Evolutionary conservation across 2,113 vertebrate species (phyloP).

Genomic region (Mastomys natalensis): DNA sequence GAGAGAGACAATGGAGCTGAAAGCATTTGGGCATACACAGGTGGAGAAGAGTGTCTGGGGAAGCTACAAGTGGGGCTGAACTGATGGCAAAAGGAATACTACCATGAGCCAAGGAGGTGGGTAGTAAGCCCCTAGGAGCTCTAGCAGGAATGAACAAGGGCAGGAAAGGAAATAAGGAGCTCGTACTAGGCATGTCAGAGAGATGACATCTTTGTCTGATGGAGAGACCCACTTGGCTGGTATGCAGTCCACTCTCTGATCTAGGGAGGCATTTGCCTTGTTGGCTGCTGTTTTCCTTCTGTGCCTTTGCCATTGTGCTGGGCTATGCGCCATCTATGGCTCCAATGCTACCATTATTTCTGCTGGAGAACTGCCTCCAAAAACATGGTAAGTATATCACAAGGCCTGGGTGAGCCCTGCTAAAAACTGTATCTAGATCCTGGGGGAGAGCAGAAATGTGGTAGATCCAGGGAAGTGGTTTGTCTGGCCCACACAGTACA

Average conservation of each 20-base stretch:
- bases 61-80: background rate
- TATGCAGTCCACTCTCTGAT: background rate
- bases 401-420: accelerated
- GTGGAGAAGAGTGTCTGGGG: background rate
- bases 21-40: background rate
- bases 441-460: background rate
- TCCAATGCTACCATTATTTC: background rate
- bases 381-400: background rate
- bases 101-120: background rate
- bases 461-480: background rate
- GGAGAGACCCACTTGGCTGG: background rate
- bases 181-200: background rate
- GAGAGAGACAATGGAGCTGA: accelerated
- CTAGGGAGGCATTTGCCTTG: background rate
- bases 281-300: background rate
- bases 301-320: background rate
- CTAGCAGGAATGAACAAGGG: background rate
- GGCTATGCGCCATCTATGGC: background rate
- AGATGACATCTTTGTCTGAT: too few species aligned
- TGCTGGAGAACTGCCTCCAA: too few species aligned
- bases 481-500: background rate
- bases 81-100: too few species aligned
- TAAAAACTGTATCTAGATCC: background rate
- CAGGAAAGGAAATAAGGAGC: background rate
- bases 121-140: background rate